Base-by-base conservation (phyloP, 2,113 vertebrate species). In the Gallinago jamesoni region DNA sequence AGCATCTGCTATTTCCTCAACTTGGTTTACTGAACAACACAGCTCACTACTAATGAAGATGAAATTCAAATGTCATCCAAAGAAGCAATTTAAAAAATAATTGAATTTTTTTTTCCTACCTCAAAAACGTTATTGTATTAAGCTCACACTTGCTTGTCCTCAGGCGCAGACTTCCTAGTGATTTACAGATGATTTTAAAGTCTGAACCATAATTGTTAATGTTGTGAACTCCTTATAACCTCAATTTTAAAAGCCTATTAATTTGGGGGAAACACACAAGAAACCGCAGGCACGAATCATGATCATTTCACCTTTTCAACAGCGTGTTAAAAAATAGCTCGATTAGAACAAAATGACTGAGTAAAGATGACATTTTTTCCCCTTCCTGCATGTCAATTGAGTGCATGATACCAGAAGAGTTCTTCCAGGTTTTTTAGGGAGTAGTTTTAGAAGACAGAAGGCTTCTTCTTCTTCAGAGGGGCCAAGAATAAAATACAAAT, bases 1-100 rank as follows among this genome's bases (percentile, higher is more conserved):
- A 90, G 83, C 62, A 84, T 87, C 77, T 95, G 69, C 24, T 77
- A 12, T 45, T 93, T 92, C 74, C 84, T 89, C 35, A 84, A 55
- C 39, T 78, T 70, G 59, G 52, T 89, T 76, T 89, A 60, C 60
- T 37, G 39, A 93, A 66, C 37, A 88, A 25, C 55, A 84, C 23
- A 66, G 64, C 45, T 89, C 69, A 16, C n/a, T 55, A 15, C 76
- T 82, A 92, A 95, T 66, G 79, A 92, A 79, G 76, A 94, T 47
- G n/a, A 75, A 97, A 95, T 66, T 91, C 77, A 93, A 93, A 89
- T 63, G 55, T 43, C 94, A 92, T 31, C 80, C 55, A 63, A 90
- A 85, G 62, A 43, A 89, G 76, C 60, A 89, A 90, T 87, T 87
- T n/a, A 66, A 87, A 37, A 60, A 84, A 50, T 2, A 56, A 87